These are phyloP conservation scores for Cyclopterus lumpus DNA, from an alignment of 2,797 vertebrate genomes.

Conservation along the genomic window DNA sequence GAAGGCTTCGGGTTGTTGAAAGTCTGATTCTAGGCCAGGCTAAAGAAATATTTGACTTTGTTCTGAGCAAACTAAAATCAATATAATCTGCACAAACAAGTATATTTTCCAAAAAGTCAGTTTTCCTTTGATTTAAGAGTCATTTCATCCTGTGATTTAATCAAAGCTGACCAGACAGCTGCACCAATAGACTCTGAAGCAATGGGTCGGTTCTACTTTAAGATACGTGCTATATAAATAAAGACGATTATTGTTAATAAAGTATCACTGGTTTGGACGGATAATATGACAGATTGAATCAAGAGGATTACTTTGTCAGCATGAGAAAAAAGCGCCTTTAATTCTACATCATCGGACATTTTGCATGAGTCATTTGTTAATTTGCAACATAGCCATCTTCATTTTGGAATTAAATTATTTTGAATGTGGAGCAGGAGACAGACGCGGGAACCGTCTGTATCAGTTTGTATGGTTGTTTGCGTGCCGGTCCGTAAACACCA, in stretches of 20 bases:
- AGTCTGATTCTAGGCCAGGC: neutral
- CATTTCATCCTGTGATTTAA: slow-evolving; percentile 28
- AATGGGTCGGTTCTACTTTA: slow-evolving; percentile 33
- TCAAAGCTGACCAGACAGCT: slow-evolving; percentile 19
- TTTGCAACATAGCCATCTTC: slow-evolving; percentile 13
- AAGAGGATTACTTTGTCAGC: slow-evolving; percentile 17
- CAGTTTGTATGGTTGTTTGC: slow-evolving; percentile 1
- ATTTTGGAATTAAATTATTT: slow-evolving; percentile 24
- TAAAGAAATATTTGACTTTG: neutral
- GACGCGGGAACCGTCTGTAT: neutral
- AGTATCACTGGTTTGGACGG: slow-evolving; percentile 18
- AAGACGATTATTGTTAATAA: slow-evolving; percentile 21
- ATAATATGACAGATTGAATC: slow-evolving; percentile 21
- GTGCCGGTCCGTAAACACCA: slow-evolving; percentile 17
- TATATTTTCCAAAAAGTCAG: slow-evolving; percentile 14
- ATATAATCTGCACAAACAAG: slow-evolving; percentile 27
- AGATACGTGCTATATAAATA: slow-evolving; percentile 38
- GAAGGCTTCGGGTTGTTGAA: neutral
- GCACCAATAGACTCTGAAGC: slow-evolving; percentile 2
- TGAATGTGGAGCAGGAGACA: neutral
- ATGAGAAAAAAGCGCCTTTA: slow-evolving; percentile 16
- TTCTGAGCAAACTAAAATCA: neutral
- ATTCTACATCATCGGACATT: slow-evolving; percentile 28
- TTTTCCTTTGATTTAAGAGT: slow-evolving; percentile 1
- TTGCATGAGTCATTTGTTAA: slow-evolving; percentile 13